These are phyloP conservation scores for Coptotermes formosanus DNA, from an alignment of 1,140 invertebrate species.

Conservation along the genomic window DNA sequence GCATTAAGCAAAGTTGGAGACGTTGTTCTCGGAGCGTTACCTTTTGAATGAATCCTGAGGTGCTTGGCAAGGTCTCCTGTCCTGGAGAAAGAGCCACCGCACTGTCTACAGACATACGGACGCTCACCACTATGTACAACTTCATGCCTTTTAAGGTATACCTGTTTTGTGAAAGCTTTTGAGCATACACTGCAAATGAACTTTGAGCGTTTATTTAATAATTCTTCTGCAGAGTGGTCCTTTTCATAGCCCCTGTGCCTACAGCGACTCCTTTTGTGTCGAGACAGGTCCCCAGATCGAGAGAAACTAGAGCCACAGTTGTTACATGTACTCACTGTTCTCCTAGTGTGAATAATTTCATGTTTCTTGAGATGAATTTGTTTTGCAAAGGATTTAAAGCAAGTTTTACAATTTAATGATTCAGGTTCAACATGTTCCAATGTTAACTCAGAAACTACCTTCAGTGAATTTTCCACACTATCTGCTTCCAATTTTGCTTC, in stretches of 20 bases:
- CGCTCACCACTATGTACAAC: conserved; percentile 20
- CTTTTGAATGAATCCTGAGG: conserved; percentile 31
- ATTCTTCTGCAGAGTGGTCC: background rate
- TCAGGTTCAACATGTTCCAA: background rate
- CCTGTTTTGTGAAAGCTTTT: conserved; percentile 23
- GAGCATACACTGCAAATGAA: conserved; percentile 21
- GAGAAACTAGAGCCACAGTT: conserved; percentile 25
- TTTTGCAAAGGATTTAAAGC: conserved; percentile 20
- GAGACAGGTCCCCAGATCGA: background rate
- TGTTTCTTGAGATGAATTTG: conserved; percentile 3
- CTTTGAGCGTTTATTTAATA: background rate
- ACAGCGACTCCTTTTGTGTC: background rate
- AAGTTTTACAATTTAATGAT: background rate
- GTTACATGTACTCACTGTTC: background rate
- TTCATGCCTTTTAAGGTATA: conserved; percentile 21
- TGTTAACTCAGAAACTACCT: background rate
- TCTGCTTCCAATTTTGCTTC: background rate
- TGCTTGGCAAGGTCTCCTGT: conserved; percentile 26
- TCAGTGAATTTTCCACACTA: too few species aligned
- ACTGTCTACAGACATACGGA: conserved; percentile 19
- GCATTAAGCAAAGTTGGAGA: conserved; percentile 29
- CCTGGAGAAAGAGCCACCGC: conserved; percentile 26
- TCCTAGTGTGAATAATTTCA: background rate
- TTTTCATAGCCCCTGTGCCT: background rate
- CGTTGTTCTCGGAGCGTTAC: background rate